phyloP scores from a whole-genome alignment of 2,113 vertebrate species.

The Theropithecus gelada region DNA sequence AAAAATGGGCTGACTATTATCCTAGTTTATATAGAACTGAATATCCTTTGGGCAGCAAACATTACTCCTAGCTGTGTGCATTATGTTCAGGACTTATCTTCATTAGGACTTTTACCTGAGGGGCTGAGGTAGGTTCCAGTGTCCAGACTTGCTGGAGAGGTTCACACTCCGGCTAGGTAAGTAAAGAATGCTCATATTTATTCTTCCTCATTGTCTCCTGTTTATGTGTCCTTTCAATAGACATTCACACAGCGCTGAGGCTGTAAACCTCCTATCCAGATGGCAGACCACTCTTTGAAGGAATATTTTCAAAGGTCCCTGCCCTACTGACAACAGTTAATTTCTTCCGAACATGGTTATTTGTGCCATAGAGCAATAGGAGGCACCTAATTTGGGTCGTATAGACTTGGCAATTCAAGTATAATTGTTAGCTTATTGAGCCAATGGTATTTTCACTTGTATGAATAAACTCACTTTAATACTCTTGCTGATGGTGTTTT shows the following conservation, averaged over 20 bases:
- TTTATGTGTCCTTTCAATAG: conserved; percentile 63
- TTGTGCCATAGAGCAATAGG: conserved; percentile 64
- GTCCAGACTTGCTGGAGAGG: background rate
- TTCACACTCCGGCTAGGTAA: conserved; percentile 1
- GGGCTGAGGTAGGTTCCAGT: background rate
- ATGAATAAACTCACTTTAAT: conserved; percentile 56
- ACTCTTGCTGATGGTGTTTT: conserved; percentile 59
- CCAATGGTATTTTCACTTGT: conserved; percentile 62
- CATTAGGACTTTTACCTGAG: conserved; percentile 18
- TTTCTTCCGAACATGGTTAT: conserved; percentile 64
- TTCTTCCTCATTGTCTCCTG: conserved; percentile 56
- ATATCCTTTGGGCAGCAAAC: background rate
- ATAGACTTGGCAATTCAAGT: conserved; percentile 46
- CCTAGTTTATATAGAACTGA: background rate
- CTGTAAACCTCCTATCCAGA: conserved; percentile 68
- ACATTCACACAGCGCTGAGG: conserved; percentile 16
- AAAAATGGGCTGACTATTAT: background rate
- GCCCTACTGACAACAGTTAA: conserved; percentile 63
- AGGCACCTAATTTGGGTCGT: conserved; percentile 54
- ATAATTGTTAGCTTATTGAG: conserved; percentile 62
- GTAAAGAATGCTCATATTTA: conserved; percentile 39
- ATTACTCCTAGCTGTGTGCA: background rate
- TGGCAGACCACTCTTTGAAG: conserved; percentile 64
- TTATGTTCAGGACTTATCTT: conserved; percentile 18
- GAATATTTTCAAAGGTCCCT: conserved; percentile 67